A percentile compares a stretch with the other conserved stretches of the same genome.
Evolutionary conservation across 53 echinoderm and acorn worm species (phyloP).

Genomic region (Holothuria scabra): DNA sequence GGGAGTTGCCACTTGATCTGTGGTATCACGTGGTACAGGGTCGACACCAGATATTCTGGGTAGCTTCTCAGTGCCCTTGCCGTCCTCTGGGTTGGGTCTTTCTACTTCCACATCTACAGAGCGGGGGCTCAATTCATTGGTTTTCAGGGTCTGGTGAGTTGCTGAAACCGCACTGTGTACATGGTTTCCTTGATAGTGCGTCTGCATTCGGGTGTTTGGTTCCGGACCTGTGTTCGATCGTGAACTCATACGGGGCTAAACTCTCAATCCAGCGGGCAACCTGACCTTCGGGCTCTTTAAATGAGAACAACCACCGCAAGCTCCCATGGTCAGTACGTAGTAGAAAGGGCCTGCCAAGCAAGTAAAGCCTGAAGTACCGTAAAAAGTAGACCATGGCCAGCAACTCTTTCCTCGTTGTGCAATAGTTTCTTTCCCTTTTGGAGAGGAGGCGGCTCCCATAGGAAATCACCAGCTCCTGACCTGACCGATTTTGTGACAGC

Average conservation of each 20-base stretch:
- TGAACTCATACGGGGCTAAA: neutral
- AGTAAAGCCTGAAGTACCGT: neutral
- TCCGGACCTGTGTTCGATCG: neutral
- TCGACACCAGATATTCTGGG: neutral
- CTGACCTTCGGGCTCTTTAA: too few relatives aligned
- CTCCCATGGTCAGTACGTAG: slow-evolving; percentile 25
- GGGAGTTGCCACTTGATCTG: neutral
- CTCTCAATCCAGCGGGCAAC: slow-evolving; percentile 13
- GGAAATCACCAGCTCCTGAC: neutral
- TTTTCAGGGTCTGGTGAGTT: neutral
- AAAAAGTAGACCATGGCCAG: neutral
- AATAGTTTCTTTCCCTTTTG: slow-evolving; percentile 9
- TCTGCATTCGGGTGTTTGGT: slow-evolving; percentile 3
- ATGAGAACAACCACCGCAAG: slow-evolving; percentile 12
- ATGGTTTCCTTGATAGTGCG: neutral
- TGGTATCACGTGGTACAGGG: neutral
- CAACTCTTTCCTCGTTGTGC: too few relatives aligned
- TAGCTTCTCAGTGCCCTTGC: neutral
- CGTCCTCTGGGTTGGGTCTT: neutral
- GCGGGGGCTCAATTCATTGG: neutral
- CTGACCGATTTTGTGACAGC: too few relatives aligned
- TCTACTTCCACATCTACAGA: neutral
- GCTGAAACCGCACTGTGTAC: neutral
- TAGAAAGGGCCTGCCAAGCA: neutral
- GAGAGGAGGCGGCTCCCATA: slow-evolving; percentile 9